Percentiles rank a stretch among this genome's conserved stretches.
These are phyloP conservation scores for Teinopalpus imperialis DNA, from an alignment of 2,888 invertebrate species.

Conservation along the genomic window DNA sequence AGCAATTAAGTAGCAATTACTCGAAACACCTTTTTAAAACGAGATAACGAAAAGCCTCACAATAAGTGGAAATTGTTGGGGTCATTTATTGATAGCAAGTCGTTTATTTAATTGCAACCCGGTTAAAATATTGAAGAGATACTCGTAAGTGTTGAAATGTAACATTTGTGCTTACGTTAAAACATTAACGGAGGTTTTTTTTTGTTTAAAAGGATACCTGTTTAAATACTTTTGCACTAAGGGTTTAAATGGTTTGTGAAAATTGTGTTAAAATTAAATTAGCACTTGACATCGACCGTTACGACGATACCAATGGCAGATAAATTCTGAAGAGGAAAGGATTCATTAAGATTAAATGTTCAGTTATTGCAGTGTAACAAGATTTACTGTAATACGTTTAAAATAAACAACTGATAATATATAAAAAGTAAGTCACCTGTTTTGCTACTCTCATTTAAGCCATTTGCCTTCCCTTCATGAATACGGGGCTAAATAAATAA, in stretches of 20 bases:
- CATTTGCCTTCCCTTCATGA: background rate
- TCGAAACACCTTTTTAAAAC: slow-evolving; percentile 18
- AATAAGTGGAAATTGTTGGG: slow-evolving; percentile 14
- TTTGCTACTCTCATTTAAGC: background rate
- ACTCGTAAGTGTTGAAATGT: slow-evolving; percentile 15
- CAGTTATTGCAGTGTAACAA: slow-evolving; percentile 2
- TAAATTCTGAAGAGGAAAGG: slow-evolving; percentile 1
- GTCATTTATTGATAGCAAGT: slow-evolving; percentile 15
- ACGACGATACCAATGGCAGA: slow-evolving; percentile 1
- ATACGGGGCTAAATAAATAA: no score
- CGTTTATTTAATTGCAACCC: slow-evolving; percentile 15
- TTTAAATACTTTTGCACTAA: background rate
- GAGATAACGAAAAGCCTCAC: slow-evolving; percentile 8
- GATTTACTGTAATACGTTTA: slow-evolving; percentile 5
- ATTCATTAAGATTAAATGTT: slow-evolving; percentile 5
- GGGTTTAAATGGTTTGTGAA: background rate
- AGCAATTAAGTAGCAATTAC: slow-evolving; percentile 20
- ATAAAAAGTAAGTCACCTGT: background rate
- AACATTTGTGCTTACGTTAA: slow-evolving; percentile 3
- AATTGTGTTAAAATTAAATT: background rate
- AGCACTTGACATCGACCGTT: slow-evolving; percentile 5
- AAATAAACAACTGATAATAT: slow-evolving; percentile 3
- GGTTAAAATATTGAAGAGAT: slow-evolving; percentile 13
- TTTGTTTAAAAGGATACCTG: background rate
- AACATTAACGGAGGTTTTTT: slow-evolving; percentile 1